phyloP scores from a whole-genome alignment of 1,140 invertebrate genomes.

The Bacillus rossius region DNA sequence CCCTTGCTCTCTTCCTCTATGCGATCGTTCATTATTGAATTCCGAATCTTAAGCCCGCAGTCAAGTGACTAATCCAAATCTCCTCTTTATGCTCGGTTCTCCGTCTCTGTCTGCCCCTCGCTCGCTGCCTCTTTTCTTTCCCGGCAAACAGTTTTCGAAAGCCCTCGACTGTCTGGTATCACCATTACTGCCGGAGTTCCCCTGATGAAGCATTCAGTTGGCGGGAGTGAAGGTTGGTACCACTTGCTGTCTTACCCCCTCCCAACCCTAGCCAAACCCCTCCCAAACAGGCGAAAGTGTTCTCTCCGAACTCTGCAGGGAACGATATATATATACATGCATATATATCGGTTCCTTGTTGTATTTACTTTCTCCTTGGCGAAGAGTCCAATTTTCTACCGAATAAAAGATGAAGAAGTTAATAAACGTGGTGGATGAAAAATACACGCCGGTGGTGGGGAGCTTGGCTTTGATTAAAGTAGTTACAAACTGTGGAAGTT shows the following conservation, averaged over 20 bases:
- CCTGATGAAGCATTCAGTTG: not conserved
- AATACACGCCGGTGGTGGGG: slow-evolving; percentile 17
- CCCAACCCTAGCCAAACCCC: not conserved
- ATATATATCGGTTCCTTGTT: slow-evolving; percentile 18
- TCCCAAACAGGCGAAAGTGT: not conserved
- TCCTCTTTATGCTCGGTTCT: too few relatives aligned
- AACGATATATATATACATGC: too few relatives aligned
- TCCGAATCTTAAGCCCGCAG: too few relatives aligned
- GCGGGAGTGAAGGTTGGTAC: not conserved
- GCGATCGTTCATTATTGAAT: too few relatives aligned
- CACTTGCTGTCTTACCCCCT: not conserved
- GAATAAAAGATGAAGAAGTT: slow-evolving; percentile 42
- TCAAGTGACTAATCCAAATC: too few relatives aligned
- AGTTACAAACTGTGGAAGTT: slow-evolving; percentile 17
- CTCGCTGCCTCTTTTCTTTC: too few relatives aligned
- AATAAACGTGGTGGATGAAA: slow-evolving; percentile 32
- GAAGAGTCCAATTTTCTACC: slow-evolving; percentile 37
- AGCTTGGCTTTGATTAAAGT: slow-evolving; percentile 21
- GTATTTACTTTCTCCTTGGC: slow-evolving; percentile 38
- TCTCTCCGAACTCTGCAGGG: not conserved
- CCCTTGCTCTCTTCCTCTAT: too few relatives aligned
- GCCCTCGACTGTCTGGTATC: not conserved
- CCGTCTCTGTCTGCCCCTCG: too few relatives aligned
- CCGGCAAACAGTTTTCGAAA: too few relatives aligned
- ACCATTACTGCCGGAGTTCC: not conserved